Evolutionary conservation across 2,113 vertebrate species (phyloP).

Genomic region (Hymenochirus boettgeri): DNA sequence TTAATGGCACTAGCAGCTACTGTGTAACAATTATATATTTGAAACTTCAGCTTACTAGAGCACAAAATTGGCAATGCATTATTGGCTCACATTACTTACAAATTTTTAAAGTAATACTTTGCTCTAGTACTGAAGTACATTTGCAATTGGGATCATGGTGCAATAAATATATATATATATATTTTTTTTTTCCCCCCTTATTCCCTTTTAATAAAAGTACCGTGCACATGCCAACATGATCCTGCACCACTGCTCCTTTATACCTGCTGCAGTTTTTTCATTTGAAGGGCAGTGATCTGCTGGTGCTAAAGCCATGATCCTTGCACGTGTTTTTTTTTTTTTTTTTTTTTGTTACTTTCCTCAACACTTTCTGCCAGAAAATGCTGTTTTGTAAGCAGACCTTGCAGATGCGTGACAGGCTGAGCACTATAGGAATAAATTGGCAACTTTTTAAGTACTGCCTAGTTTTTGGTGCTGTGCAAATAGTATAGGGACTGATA

Average conservation of each 20-base stretch:
- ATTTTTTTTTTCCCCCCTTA: no score
- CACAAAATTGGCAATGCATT: constrained; percentile 11
- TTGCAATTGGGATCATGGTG: constrained; percentile 33
- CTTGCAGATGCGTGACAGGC: constrained; percentile 5
- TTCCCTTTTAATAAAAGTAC: no score
- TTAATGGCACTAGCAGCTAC: constrained; percentile 6
- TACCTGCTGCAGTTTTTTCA: background rate
- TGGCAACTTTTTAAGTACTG: constrained; percentile 6
- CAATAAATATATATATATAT: no score
- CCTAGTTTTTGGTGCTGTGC: constrained; percentile 1
- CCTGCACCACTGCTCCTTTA: constrained; percentile 19
- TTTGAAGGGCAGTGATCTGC: constrained; percentile 17
- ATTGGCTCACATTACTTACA: constrained; percentile 3
- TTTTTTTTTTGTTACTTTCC: constrained; percentile 1
- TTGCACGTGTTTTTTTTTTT: background rate
- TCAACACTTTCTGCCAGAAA: background rate
- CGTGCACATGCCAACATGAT: constrained; percentile 11
- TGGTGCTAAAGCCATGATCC: constrained; percentile 41
- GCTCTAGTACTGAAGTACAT: constrained; percentile 24
- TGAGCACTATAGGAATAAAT: constrained; percentile 18
- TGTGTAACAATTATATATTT: background rate
- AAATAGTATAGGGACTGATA: constrained; percentile 27
- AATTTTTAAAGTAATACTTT: constrained; percentile 8
- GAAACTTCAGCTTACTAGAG: constrained; percentile 19
- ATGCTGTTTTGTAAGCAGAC: background rate